Evolutionary conservation across 2,888 invertebrate species (phyloP).

Genomic region (Synanthedon andrenaeformis): DNA sequence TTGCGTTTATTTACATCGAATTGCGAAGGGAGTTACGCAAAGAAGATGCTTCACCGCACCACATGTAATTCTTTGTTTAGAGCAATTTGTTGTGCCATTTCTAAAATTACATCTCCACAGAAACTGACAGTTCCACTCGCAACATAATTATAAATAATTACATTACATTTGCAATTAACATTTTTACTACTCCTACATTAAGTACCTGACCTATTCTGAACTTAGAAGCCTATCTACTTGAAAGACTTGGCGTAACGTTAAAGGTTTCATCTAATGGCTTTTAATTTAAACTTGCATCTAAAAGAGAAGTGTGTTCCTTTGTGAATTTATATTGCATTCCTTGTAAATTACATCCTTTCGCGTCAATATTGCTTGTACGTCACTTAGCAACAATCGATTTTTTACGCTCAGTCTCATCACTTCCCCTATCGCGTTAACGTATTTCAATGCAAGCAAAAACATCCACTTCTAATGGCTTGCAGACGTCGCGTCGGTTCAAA

Average conservation of each 20-base stretch:
- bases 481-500: slow-evolving; percentile 6
- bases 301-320: no score
- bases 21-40: slow-evolving; percentile 3
- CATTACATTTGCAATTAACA: not conserved
- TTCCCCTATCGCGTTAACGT: slow-evolving; percentile 1
- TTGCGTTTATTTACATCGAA: slow-evolving; percentile 1
- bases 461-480: slow-evolving; percentile 5
- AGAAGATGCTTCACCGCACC: slow-evolving; percentile 1
- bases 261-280: no score
- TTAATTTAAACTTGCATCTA: no score
- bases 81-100: slow-evolving; percentile 4
- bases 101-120: slow-evolving; percentile 3
- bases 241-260: no score
- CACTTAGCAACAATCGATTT: slow-evolving; percentile 15
- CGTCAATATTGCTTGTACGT: not conserved
- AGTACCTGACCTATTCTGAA: no score
- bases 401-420: slow-evolving; percentile 1
- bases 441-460: slow-evolving; percentile 10
- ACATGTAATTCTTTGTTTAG: slow-evolving; percentile 1
- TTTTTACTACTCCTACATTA: no score
- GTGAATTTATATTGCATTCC: not conserved
- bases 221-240: no score
- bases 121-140: not conserved
- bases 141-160: not conserved
- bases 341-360: not conserved